Percentiles rank a stretch among this genome's conserved stretches.
These are phyloP conservation scores for Acanthaster planci DNA, from an alignment of 35 echinoderm and acorn worm genomes.

Conservation along the genomic window DNA sequence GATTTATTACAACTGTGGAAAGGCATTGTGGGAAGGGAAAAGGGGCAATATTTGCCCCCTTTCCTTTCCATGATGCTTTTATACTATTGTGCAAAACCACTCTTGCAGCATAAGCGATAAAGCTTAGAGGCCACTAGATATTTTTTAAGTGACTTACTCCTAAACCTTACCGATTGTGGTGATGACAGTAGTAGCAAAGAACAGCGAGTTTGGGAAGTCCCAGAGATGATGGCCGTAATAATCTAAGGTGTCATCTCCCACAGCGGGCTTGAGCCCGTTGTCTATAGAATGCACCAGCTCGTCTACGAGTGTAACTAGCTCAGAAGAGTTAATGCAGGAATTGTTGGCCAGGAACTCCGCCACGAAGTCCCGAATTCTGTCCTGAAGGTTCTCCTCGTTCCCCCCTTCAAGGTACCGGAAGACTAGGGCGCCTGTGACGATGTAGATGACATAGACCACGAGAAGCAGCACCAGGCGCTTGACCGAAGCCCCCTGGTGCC, in stretches of 20 bases:
- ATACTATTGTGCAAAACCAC: no score
- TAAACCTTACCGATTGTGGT: conserved; percentile 49
- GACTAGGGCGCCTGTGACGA: conserved; percentile 52
- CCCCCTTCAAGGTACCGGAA: conserved; percentile 49
- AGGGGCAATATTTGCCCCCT: no score
- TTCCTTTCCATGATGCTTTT: no score
- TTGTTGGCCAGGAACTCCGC: conserved; percentile 26
- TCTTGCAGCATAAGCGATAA: no score
- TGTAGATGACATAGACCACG: conserved; percentile 42
- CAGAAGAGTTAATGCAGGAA: conserved; percentile 32
- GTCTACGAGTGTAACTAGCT: conserved; percentile 24
- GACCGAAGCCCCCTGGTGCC: not conserved
- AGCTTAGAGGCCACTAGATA: no score
- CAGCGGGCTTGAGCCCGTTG: conserved; percentile 31
- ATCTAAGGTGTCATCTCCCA: not conserved
- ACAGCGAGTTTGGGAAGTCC: conserved; percentile 52
- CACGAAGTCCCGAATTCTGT: not conserved
- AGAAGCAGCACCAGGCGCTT: conserved; percentile 36
- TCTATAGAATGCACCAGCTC: conserved; percentile 39
- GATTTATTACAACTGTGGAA: no score
- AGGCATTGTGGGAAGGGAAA: no score
- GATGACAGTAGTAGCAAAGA: conserved; percentile 53
- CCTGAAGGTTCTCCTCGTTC: conserved; percentile 28
- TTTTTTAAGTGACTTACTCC: no score
- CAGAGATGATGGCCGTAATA: conserved; percentile 20